Evolutionary conservation across 2,797 vertebrate genomes (phyloP), one percentile per base, ranked within the genome.

Genomic region (Emys orbicularis): DNA sequence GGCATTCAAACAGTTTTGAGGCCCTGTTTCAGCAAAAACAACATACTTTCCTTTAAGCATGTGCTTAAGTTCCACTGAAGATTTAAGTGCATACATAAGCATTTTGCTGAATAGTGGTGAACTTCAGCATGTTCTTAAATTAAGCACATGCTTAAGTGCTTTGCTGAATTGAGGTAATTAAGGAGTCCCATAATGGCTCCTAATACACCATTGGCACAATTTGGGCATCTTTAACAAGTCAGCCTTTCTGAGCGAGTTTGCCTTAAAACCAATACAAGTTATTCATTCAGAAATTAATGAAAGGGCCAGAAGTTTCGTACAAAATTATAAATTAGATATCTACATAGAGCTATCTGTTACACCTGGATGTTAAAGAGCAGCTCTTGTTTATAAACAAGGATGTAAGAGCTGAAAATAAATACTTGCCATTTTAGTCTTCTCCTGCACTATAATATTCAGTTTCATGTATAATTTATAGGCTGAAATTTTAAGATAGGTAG

Each of bases 401-500:
- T 94, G 82, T 94, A 89, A 72, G 12, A 92, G 87, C 87, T 95
- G 82, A 84, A 96, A 96, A 94, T 56, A 27, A 96, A 90, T 83
- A 59, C 18, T 61, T 92, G 87, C 68, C 82, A 90, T 77, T 80
- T 80, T 91, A 88, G 82, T 90, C 83, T 74, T 90, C 77, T 84
- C 76, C 88, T 87, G 49, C 83, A 83, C 92, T 96, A 77, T 52
- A 84, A 84, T 87, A 97, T 94, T 98, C 96, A 92, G 88, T 95
- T 97, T 96, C 93, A 97, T 96, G 87, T 96, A 97, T 96, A 98
- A 98, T 96, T 97, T 89, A 97, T 91, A 29, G 84, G 6, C 44
- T 95, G 94, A 94, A 95, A 97, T 96, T 97, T 97, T 97, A 94
- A 97, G 92, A 97, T 65, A 94, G 77, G 79, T 92, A 94, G 53